Percentiles rank a stretch among this genome's conserved stretches.
These are phyloP conservation scores for Hirtodrosophila cameraria DNA, from an alignment of 2,888 invertebrate genomes.

Conservation along the genomic window DNA sequence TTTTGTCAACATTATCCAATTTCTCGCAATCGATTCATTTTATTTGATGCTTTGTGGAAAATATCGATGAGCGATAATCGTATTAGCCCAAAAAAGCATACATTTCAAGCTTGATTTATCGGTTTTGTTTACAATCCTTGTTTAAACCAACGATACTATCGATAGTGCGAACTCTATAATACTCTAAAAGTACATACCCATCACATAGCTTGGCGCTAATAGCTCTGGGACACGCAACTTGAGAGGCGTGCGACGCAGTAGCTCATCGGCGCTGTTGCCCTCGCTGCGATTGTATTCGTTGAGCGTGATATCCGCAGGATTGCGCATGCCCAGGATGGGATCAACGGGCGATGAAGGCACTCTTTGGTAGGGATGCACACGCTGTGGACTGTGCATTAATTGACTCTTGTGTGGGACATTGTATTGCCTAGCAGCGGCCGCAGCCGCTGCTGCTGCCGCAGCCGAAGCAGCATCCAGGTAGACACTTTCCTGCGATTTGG, in stretches of 20 bases:
- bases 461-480: conserved; percentile 40
- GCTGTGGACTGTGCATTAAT: conserved; percentile 65
- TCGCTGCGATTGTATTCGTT: conserved; percentile 83
- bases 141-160: no score
- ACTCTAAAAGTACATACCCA: conserved; percentile 52
- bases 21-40: no score
- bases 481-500: conserved; percentile 57
- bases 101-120: no score
- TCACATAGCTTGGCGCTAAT: conserved; percentile 67
- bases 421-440: conserved; percentile 27
- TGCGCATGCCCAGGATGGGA: conserved; percentile 67
- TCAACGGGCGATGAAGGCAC: conserved; percentile 58
- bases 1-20: no score
- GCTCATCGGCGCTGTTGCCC: conserved; percentile 75
- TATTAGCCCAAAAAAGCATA: no score
- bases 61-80: no score
- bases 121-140: no score
- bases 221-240: conserved; percentile 79
- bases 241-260: conserved; percentile 80
- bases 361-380: conserved; percentile 72
- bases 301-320: conserved; percentile 82
- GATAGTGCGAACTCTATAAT: no score
- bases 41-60: no score
- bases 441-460: conserved; percentile 20
- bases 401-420: conserved; percentile 50